Percentiles rank a stretch among this genome's conserved stretches.
These are phyloP conservation scores for Epizoanthus scotinus DNA, from an alignment of 92 coral and sea anemone species.

Conservation along the genomic window DNA sequence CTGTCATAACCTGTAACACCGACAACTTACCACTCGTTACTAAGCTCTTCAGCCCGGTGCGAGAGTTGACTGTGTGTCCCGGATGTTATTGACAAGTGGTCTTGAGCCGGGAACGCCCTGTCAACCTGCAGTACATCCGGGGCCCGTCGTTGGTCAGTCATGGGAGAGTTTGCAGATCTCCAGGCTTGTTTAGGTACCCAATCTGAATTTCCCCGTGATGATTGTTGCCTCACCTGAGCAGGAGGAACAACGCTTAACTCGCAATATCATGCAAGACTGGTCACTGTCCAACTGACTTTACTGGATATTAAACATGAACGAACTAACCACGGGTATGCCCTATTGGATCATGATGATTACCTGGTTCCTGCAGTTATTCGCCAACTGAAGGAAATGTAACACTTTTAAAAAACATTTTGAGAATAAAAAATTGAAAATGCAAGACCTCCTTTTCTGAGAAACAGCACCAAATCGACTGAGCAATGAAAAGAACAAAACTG, in stretches of 20 bases:
- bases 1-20: neutral
- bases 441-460: too few species aligned
- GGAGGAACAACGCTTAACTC: neutral
- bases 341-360: too few species aligned
- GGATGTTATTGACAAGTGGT: constrained; percentile 77
- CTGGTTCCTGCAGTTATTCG: too few species aligned
- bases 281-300: too few species aligned
- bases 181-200: constrained; percentile 88
- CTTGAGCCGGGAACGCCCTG: constrained; percentile 66
- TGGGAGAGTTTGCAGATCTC: constrained; percentile 93
- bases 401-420: too few species aligned
- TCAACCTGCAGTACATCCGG: constrained; percentile 49
- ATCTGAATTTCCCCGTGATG: neutral
- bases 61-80: constrained; percentile 83
- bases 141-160: constrained; percentile 36
- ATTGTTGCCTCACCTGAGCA: neutral
- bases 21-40: constrained; percentile 82
- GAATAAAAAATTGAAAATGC: too few species aligned
- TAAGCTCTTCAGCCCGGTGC: constrained; percentile 87
- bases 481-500: too few species aligned
- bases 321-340: too few species aligned
- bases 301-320: too few species aligned
- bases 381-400: too few species aligned
- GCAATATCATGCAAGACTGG: neutral
- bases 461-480: too few species aligned